Base-by-base conservation (phyloP, 1,140 invertebrate species). In the Zaprionus camerounensis region DNA sequence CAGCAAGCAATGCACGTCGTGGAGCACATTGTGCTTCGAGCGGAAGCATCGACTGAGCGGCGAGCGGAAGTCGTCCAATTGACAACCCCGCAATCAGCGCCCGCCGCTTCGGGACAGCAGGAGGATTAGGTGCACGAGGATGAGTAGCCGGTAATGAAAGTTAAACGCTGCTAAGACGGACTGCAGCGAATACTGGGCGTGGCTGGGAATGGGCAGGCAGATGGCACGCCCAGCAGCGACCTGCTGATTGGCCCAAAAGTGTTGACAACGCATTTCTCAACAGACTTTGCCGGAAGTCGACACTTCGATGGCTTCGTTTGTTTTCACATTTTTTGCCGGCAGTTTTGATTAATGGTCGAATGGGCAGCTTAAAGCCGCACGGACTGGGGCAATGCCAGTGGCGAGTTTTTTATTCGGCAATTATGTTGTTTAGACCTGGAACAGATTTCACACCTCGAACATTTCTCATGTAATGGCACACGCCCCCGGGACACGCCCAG, bases 381-480 rank as follows among this genome's bases (percentile, higher is more conserved):
- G 59, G 58, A 59, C 62, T 38, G n/a, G n/a, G n/a, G n/a, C n/a
- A n/a, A n/a, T n/a, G 7, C n/a, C n/a, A 3, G 7, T 71, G 84
- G 84, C 81, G 78, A 87, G 81, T 88, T 88, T 88, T 88, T 88
- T 90, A 90, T 88, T 88, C 81, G 84, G 84, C 84, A 88, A 88
- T 88, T 88, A 88, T 88, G 85, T 88, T 88, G 84, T 88, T 88
- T 88, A 90, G 84, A 88, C 63, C 73, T 66, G 34, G 78, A 76
- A 72, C 84, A 84, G 78, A 84, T 88, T 88, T 87, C 85, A 80
- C 84, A 87, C 84, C 84, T 87, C 85, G 75, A 78, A 88, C 84
- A 87, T 87, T 84, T 87, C 84, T 87, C 84, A 87, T 81, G 67
- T 62, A 65, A 63, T 65, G 78, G 64, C 44, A 41, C 24, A 74